Percentiles rank a stretch among this genome's conserved stretches.
Evolutionary conservation across 2,797 vertebrate genomes (phyloP).

Genomic region (Hypotaenidia philippensis): DNA sequence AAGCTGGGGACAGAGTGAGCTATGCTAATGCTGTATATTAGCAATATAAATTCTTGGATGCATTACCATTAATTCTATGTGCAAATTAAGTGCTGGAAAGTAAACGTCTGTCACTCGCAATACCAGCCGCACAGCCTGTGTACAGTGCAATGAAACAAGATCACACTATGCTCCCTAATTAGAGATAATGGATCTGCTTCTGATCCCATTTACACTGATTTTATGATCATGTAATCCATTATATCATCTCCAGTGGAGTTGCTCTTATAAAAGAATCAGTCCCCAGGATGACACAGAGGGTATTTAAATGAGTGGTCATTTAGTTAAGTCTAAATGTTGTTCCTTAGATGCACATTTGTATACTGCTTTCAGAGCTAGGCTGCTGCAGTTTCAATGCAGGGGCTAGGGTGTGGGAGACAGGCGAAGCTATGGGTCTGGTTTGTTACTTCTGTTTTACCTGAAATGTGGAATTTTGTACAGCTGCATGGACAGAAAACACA

Average conservation of each 20-base stretch:
- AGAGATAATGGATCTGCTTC: conserved; percentile 39
- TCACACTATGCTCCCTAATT: conserved; percentile 2
- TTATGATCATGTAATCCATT: not conserved
- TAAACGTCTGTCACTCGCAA: conserved; percentile 45
- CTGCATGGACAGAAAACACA: not conserved
- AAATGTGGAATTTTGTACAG: not conserved
- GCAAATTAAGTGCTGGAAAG: conserved; percentile 62
- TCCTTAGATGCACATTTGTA: not conserved
- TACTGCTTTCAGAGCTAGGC: not conserved
- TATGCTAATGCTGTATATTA: conserved; percentile 51
- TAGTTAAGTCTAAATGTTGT: not conserved
- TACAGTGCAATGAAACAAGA: conserved; percentile 15
- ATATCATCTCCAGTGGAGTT: not conserved
- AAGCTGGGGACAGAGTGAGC: not conserved
- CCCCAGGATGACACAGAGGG: not conserved
- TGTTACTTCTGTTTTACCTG: not conserved
- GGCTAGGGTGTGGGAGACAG: not conserved
- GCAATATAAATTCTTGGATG: conserved; percentile 60
- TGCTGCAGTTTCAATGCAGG: not conserved
- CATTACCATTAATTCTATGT: conserved; percentile 61
- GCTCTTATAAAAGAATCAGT: not conserved
- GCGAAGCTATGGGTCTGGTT: not conserved
- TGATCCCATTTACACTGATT: conserved; percentile 14
- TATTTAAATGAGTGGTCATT: not conserved
- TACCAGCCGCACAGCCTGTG: conserved; percentile 35